Conservation (phyloP, 2,888 invertebrate genomes). For the Altica lythri region DNA sequence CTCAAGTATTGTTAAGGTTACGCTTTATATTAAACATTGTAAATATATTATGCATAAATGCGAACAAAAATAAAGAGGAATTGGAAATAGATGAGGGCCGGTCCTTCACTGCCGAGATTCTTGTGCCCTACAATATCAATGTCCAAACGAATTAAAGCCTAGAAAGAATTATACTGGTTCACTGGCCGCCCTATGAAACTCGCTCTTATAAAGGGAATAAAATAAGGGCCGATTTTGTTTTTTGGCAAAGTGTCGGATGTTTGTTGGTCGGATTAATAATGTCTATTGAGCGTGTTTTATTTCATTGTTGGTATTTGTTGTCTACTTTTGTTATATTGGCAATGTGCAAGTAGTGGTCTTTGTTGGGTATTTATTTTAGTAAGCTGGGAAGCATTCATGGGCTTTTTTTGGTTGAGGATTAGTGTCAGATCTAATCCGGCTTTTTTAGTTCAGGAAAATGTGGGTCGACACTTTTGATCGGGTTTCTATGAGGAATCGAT, state of each 20-base stretch:
- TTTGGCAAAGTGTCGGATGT: conserved; percentile 52
- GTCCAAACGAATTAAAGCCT: conserved; percentile 56
- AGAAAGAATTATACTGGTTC: conserved; percentile 55
- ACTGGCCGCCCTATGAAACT: conserved; percentile 37
- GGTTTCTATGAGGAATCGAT: conserved; percentile 17
- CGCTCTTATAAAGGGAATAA: conserved; percentile 26
- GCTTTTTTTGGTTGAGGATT: conserved; percentile 53
- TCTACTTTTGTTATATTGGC: conserved; percentile 56
- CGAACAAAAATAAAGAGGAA: too few species aligned
- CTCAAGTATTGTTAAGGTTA: too few species aligned
- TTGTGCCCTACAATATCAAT: conserved; percentile 50
- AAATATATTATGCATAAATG: too few species aligned
- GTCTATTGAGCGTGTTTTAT: conserved; percentile 60
- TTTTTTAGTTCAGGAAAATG: conserved; percentile 37
- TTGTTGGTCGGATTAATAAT: conserved; percentile 56
- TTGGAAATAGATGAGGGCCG: background rate
- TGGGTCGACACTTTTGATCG: conserved; percentile 29
- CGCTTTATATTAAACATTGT: too few species aligned
- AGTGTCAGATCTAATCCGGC: conserved; percentile 52
- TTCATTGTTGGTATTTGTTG: conserved; percentile 59
- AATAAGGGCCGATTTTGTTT: conserved; percentile 35
- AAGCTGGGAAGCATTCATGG: conserved; percentile 56
- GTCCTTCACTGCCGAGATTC: conserved; percentile 33
- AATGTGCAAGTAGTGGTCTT: conserved; percentile 57
- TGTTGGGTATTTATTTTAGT: conserved; percentile 59